phyloP scores from a whole-genome alignment of 1,140 invertebrate genomes.

The Diorhabda elongata region DNA sequence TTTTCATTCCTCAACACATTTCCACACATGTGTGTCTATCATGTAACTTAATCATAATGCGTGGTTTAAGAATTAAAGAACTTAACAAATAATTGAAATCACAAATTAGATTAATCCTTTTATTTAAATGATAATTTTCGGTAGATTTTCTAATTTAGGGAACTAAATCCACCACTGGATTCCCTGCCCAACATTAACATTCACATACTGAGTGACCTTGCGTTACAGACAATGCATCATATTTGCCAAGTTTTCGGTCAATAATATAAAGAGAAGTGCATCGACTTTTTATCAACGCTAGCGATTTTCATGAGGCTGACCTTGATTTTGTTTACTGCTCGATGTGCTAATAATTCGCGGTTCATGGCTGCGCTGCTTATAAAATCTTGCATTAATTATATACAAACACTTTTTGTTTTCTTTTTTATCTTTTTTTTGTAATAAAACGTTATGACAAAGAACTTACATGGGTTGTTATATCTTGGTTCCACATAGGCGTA shows the following conservation, averaged over 20 bases:
- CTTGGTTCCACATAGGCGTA: conserved; percentile 3
- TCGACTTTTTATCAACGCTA: conserved; percentile 36
- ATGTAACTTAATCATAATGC: too few species aligned
- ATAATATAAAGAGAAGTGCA: conserved; percentile 36
- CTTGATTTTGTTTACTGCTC: conserved; percentile 35
- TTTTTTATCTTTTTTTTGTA: conserved; percentile 6
- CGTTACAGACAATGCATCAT: conserved; percentile 37
- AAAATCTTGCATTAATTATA: conserved; percentile 21
- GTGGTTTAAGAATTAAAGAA: too few species aligned
- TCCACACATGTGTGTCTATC: too few species aligned
- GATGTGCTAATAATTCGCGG: conserved; percentile 34
- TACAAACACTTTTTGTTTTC: conserved; percentile 11
- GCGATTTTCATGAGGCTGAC: conserved; percentile 27
- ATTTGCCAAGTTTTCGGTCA: conserved; percentile 36
- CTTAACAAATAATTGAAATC: too few species aligned
- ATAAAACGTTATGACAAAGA: conserved; percentile 18
- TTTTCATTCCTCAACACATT: too few species aligned
- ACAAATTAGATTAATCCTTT: too few species aligned
- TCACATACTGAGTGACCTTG: conserved; percentile 31
- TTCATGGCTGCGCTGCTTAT: conserved; percentile 20
- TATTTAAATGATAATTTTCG: too few species aligned
- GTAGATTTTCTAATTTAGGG: too few species aligned
- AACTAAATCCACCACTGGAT: conserved; percentile 21
- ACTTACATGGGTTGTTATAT: conserved; percentile 8
- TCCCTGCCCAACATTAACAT: conserved; percentile 33